These are phyloP conservation scores for Dryomyza anilis DNA, from an alignment of 2,888 invertebrate genomes.

Conservation along the genomic window DNA sequence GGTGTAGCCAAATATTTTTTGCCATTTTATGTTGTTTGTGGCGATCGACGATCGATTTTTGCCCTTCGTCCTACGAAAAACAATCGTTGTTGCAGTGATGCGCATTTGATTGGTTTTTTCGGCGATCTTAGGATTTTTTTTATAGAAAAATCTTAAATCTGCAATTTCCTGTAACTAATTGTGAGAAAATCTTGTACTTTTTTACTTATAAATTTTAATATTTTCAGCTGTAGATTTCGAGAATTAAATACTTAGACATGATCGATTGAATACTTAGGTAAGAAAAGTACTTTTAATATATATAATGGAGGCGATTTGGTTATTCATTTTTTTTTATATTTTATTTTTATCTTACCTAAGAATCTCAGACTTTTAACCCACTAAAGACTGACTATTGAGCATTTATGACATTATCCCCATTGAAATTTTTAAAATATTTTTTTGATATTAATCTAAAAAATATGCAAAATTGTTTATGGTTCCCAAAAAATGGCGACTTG, in stretches of 20 bases:
- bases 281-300: too few species aligned
- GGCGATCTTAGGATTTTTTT: background rate
- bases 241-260: conserved; percentile 2
- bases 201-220: background rate
- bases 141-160: background rate
- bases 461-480: too few species aligned
- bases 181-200: conserved; percentile 18
- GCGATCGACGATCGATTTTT: background rate
- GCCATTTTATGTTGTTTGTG: background rate
- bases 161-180: conserved; percentile 18
- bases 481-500: too few species aligned
- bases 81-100: conserved; percentile 9
- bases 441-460: too few species aligned
- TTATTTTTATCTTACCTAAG: too few species aligned
- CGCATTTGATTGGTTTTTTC: conserved; percentile 18
- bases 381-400: too few species aligned
- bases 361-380: too few species aligned
- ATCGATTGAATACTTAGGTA: too few species aligned
- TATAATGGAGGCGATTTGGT: too few species aligned
- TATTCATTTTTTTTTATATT: too few species aligned
- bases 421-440: too few species aligned
- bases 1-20: conserved; percentile 39
- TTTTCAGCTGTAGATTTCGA: background rate
- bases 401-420: too few species aligned
- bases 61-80: background rate